Evolutionary conservation across 2,888 invertebrate species (phyloP), one percentile per base, ranked within the genome.

Genomic region (Macrosiphum euphorbiae): DNA sequence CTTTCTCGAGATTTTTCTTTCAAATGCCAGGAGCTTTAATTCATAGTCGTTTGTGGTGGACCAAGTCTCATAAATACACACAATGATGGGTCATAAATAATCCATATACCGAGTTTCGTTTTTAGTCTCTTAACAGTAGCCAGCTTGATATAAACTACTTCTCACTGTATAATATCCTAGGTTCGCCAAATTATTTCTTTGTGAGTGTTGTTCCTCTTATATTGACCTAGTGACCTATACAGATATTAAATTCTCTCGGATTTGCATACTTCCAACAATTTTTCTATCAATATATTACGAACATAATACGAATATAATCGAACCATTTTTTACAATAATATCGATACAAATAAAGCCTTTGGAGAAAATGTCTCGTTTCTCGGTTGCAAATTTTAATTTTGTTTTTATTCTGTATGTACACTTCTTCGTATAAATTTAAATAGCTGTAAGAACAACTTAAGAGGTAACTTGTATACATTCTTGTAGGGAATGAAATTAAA

Each of bases 1-100:
- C 67, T n/a, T 67, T 67, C n/a, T 67, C n/a, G 11, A 67, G 67
- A n/a, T 67, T 67, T n/a, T 67, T n/a, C n/a, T 67, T 67, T 67
- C 67, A 67, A 67, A 67, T 67, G n/a, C n/a, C 13, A 67, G 3
- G n/a, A 67, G 67, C 28, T 67, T 67, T 67, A 67, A 58, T 67
- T n/a, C 67, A 67, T 13, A 28, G n/a, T n/a, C 3, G 67, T 67
- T n/a, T 3, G 13, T 67, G 13, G 13, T 13, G n/a, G 13, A 67
- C n/a, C n/a, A 67, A 67, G 67, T 67, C 11, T 28, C 13, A 67
- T 67, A 67, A 67, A n/a, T 11, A 4, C 67, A n/a, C n/a, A 67
- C 3, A 67, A 67, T n/a, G 67, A 67, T 67, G 28, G 67, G 67
- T 67, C n/a, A 67, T 67, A 67, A 67, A 67, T 67, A 67, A 67